Evolutionary conservation across 2,797 vertebrate genomes (phyloP), one percentile per base, ranked within the genome.

Genomic region (Malurus splendens): DNA sequence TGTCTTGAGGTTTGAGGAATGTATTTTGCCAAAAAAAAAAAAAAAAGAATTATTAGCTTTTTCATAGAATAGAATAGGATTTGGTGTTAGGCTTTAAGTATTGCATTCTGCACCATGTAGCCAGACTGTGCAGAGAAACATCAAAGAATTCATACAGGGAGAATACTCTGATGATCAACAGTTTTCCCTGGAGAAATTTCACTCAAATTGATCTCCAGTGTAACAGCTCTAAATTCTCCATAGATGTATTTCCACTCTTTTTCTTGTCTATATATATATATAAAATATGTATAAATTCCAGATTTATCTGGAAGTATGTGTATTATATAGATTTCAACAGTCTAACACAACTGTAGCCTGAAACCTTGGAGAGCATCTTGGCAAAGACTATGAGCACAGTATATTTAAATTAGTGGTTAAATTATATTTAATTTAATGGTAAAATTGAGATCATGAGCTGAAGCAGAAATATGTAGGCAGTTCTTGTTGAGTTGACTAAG

Each of bases 91-190:
- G 32, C 12, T 82, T 87, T 66, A 68, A 68, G 51, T 5, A 57
- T 71, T 76, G 3, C 23, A 62, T 84, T 56, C 11, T 64, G 39
- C 16, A 39, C 9, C n/a, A 38, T 32, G 36, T 6, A 87, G 19
- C 24, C 38, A 52, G 57, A 27, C 6, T 20, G 12, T 4, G 1
- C 4, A 12, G 36, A 14, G 50, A 71, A 47, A 56, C 6, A 23
- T 41, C 19, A n/a, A 47, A 83, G 11, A 33, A 73, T 45, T 70
- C 0, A 0, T 36, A 42, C 9, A 28, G 4, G 5, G 17, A 59
- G 7, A n/a, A 38, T 24, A 38, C 3, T 33, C 28, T 22, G 14
- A 12, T 32, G 18, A 52, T 62, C 10, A 55, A 3, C 12, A 17
- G 15, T 18, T 66, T 88, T 73, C 42, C 33, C 33, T 42, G 25